Percentiles rank a stretch among this genome's conserved stretches.
Evolutionary conservation across 2,113 vertebrate species (phyloP).

Genomic region (Lycaon pictus): DNA sequence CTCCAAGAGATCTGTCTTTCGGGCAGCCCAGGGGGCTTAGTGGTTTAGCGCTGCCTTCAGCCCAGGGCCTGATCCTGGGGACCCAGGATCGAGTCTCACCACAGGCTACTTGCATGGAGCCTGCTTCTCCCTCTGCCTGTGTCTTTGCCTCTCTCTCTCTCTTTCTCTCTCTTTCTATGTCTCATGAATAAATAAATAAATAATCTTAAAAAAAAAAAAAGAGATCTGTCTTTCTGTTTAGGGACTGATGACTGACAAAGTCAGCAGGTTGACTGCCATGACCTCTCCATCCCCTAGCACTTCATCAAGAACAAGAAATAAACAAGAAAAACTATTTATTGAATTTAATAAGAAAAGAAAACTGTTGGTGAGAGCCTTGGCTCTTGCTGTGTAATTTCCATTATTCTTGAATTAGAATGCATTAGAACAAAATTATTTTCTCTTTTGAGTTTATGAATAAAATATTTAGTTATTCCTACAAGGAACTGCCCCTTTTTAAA

Average conservation of each 20-base stretch:
- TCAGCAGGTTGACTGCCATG: not conserved
- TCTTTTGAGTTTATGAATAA: slow-evolving; percentile 37
- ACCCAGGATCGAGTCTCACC: too few species aligned
- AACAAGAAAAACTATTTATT: not conserved
- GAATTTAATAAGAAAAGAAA: slow-evolving; percentile 15
- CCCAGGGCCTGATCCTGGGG: too few species aligned
- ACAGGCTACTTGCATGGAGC: too few species aligned
- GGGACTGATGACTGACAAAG: not conserved
- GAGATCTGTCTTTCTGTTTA: not conserved
- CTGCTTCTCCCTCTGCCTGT: too few species aligned
- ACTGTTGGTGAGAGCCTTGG: not conserved
- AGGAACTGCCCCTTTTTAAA: not conserved
- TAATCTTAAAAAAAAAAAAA: too few species aligned
- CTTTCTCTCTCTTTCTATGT: too few species aligned
- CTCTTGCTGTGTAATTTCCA: slow-evolving; percentile 46
- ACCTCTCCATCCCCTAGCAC: not conserved
- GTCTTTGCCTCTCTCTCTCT: too few species aligned
- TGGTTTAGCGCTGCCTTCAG: too few species aligned
- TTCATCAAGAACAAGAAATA: not conserved
- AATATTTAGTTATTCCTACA: not conserved
- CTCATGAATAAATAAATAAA: too few species aligned
- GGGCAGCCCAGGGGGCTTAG: too few species aligned
- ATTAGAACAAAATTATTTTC: slow-evolving; percentile 55
- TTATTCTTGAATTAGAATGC: slow-evolving; percentile 45
- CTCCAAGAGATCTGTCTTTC: not conserved